These are phyloP conservation scores for Fissipunctia ypsillon DNA, from an alignment of 2,888 invertebrate genomes.

Conservation along the genomic window DNA sequence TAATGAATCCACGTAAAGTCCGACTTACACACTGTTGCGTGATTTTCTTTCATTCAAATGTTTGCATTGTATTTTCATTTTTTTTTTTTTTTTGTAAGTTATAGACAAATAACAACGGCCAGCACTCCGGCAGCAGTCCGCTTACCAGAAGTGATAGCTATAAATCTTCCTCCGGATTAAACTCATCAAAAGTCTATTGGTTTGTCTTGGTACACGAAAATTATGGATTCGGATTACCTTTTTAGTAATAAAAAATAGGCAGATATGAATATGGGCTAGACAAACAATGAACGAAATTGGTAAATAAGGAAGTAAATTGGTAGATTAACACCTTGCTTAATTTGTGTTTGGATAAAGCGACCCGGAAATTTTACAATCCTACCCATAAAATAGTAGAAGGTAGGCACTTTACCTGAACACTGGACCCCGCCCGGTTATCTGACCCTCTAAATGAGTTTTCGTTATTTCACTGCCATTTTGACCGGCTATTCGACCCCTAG, in stretches of 20 bases:
- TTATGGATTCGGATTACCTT: too few species aligned
- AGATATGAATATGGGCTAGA: neutral
- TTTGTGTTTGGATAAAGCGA: conserved; percentile 10
- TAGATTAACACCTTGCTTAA: conserved; percentile 37
- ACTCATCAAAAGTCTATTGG: too few species aligned
- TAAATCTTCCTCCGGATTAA: too few species aligned
- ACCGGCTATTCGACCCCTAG: conserved; percentile 62
- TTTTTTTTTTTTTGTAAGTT: conserved; percentile 11
- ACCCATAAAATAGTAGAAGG: conserved; percentile 36
- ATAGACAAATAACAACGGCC: too few species aligned
- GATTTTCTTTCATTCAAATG: conserved; percentile 16
- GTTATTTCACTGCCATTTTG: conserved; percentile 63
- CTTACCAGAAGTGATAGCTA: too few species aligned
- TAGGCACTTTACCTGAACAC: conserved; percentile 58
- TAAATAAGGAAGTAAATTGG: conserved; percentile 32
- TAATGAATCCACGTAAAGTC: conserved; percentile 66
- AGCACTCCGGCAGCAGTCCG: too few species aligned
- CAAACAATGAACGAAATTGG: neutral
- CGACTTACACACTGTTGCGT: conserved; percentile 22
- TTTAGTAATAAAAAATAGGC: too few species aligned
- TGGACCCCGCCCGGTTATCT: conserved; percentile 55
- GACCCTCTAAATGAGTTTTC: conserved; percentile 69
- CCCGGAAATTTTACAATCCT: conserved; percentile 28
- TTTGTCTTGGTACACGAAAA: too few species aligned
- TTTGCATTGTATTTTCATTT: neutral